phyloP scores from a whole-genome alignment of 2,888 invertebrate species.

The Trissonchulus latispiculum region DNA sequence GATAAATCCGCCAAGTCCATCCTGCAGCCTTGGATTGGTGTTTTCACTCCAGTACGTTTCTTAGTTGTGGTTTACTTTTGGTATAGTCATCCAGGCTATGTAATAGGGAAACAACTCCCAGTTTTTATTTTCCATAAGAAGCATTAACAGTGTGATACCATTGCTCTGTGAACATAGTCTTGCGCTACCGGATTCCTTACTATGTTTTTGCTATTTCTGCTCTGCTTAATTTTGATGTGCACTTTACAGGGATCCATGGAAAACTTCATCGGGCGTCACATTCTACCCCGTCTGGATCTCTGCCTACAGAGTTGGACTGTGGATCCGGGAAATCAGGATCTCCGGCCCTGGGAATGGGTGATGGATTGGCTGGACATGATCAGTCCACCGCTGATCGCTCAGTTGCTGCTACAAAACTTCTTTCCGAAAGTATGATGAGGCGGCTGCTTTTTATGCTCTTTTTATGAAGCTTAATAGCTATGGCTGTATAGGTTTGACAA shows the following conservation, averaged over 20 bases:
- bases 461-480: conserved; percentile 16
- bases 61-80: too few species aligned
- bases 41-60: conserved; percentile 57
- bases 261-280: conserved; percentile 69
- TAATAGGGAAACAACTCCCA: too few species aligned
- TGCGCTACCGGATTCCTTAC: too few species aligned
- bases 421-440: conserved; percentile 71
- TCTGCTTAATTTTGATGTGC: neutral
- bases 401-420: conserved; percentile 72
- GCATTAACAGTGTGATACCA: too few species aligned
- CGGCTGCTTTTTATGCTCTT: conserved; percentile 1
- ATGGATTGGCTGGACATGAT: conserved; percentile 75
- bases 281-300: conserved; percentile 74
- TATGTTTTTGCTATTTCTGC: neutral
- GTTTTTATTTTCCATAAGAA: too few species aligned
- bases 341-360: conserved; percentile 56
- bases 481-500: conserved; percentile 18
- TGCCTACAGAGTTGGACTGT: conserved; percentile 43
- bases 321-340: conserved; percentile 27
- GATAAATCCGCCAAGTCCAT: conserved; percentile 73
- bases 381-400: conserved; percentile 64
- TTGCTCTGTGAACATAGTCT: too few species aligned
- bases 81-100: too few species aligned
- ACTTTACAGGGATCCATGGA: conserved; percentile 57
- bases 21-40: conserved; percentile 75